Base-by-base conservation (phyloP, 2,888 invertebrate genomes). In the Zygaena filipendulae region DNA sequence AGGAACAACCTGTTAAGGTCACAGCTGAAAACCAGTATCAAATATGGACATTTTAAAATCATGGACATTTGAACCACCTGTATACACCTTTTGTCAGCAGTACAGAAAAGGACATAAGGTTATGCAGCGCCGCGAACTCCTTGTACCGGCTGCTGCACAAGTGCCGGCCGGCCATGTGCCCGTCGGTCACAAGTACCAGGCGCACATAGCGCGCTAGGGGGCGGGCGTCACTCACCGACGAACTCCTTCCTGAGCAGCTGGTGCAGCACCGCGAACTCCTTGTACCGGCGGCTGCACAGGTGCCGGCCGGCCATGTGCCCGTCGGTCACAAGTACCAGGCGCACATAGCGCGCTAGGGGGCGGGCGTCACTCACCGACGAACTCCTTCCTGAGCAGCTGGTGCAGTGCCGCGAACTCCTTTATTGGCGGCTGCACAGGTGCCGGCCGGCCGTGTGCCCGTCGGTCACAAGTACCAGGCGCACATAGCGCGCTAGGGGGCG, bases 241-340 rank as follows among this genome's bases (percentile, higher is more conserved):
- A 97, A 98, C 68, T 97, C 97, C 67, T 95, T 91, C 64, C 96
- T 92, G 30, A 97, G 81, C 47, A 88, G 88, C 50, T 88, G 85
- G 57, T 97, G 93, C 36, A 98, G 79, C 42, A 90, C 90, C 5
- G 95, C 87, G 67, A 98, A 99, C 79, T 99, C 98, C 35, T 96
- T 84, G 67, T 98, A 99, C 20, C 99, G 84, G 27, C 98, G 83
- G 27, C 97, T 97, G 72, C 99, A 99, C 29, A 99, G 81, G 62
- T 98, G 98, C 18, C 98, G 81, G 0, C 98, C 98, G 4, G 99
- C 98, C 97, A 99, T 98, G 70, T 99, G 97, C 39, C 99, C 97
- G 62, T 98, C 98, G 77, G n/a, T n/a, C n/a, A n/a, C n/a, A n/a
- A n/a, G n/a, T n/a, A n/a, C n/a, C n/a, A n/a, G n/a, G n/a, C n/a